Evolutionary conservation across 2,888 invertebrate genomes (phyloP).

Genomic region (Empis livida): DNA sequence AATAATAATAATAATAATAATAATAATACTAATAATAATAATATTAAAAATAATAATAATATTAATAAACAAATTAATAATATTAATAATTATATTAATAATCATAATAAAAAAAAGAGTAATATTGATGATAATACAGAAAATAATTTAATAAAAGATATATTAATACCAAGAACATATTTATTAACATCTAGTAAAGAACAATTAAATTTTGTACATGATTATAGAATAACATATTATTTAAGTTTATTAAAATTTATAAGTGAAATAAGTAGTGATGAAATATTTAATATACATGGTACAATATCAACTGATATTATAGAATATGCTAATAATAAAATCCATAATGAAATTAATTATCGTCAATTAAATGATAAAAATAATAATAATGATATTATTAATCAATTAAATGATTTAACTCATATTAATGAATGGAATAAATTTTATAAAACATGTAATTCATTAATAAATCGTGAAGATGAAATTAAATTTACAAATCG

Average conservation of each 20-base stretch:
- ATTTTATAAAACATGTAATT: not conserved
- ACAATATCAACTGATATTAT: conserved; percentile 43
- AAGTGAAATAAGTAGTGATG: conserved; percentile 18
- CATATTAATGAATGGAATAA: not conserved
- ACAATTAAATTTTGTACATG: conserved; percentile 30
- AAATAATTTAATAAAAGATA: too few relatives aligned
- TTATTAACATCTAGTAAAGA: too few relatives aligned
- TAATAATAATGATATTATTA: not conserved
- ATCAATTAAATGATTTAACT: not conserved
- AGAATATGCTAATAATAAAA: conserved; percentile 57
- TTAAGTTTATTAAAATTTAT: conserved; percentile 55
- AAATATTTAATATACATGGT: conserved; percentile 37
- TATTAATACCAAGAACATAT: too few relatives aligned
- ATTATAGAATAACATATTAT: conserved; percentile 68
- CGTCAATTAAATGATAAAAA: not conserved
- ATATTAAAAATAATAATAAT: too few relatives aligned
- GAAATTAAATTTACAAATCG: not conserved
- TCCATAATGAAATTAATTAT: conserved; percentile 34
- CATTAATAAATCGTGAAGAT: not conserved
- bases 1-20: too few relatives aligned
- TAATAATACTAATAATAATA: too few relatives aligned
- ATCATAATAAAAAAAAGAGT: too few relatives aligned
- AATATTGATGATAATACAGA: too few relatives aligned
- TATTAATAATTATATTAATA: too few relatives aligned
- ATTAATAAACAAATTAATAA: too few relatives aligned